phyloP scores from a whole-genome alignment of 2,113 vertebrate species.

The Carassius auratus region DNA sequence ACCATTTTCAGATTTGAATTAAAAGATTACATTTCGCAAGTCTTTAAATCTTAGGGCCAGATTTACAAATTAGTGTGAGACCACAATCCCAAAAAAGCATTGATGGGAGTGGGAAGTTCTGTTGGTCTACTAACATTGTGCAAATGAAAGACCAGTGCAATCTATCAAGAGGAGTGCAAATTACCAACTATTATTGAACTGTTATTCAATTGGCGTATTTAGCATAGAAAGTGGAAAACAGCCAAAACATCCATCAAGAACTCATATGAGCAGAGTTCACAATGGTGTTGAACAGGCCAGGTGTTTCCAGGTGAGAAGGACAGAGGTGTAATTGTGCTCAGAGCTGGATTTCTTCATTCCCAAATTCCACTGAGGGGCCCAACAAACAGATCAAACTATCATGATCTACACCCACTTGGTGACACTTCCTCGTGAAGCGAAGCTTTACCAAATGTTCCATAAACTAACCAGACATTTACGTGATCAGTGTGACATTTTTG shows the following conservation, averaged over 20 bases:
- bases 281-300: background rate
- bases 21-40: background rate
- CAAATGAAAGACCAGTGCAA: slow-evolving; percentile 2
- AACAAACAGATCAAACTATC: slow-evolving; percentile 53
- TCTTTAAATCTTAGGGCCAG: background rate
- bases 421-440: background rate
- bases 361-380: slow-evolving; percentile 65
- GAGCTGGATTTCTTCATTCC: slow-evolving; percentile 62
- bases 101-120: background rate
- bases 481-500: background rate
- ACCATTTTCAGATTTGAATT: background rate
- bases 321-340: slow-evolving; percentile 69
- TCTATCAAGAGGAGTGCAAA: background rate
- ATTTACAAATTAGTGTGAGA: background rate
- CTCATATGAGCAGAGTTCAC: background rate
- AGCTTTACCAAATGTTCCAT: background rate
- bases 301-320: slow-evolving; percentile 33
- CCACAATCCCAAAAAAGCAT: background rate
- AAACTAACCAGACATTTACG: background rate
- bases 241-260: background rate
- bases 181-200: background rate
- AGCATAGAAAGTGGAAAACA: background rate
- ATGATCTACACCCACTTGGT: background rate
- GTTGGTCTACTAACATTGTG: background rate
- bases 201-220: too few relatives aligned